Evolutionary conservation across 2,797 vertebrate genomes (phyloP).

Genomic region (Pogoniulus pusillus): DNA sequence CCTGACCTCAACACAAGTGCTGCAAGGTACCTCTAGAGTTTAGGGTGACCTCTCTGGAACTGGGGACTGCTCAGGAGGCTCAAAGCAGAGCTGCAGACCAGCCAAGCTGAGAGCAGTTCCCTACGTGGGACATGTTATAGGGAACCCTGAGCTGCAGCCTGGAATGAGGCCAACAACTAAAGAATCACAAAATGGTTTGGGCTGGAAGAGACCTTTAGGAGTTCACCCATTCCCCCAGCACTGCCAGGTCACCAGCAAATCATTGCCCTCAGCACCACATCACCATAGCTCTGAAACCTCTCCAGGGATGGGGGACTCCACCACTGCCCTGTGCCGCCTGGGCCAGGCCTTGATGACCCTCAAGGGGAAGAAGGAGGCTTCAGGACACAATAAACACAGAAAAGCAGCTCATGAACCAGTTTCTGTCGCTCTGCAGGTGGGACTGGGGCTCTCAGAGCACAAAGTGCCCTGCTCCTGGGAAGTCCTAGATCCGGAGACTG

Average conservation of each 20-base stretch:
- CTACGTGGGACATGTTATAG: rapidly evolving
- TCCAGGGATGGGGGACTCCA: too few species aligned
- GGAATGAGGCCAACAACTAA: too few species aligned
- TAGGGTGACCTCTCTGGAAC: rapidly evolving
- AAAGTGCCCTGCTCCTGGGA: not conserved
- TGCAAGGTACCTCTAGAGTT: not conserved
- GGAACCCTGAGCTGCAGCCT: not conserved
- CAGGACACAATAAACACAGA: not conserved
- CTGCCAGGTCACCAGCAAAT: too few species aligned
- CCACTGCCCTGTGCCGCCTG: too few species aligned
- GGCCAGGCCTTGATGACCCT: too few species aligned
- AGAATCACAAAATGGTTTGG: too few species aligned
- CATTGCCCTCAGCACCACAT: too few species aligned
- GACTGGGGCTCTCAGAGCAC: not conserved
- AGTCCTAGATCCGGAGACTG: not conserved
- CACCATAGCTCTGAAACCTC: too few species aligned
- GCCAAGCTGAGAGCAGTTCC: not conserved
- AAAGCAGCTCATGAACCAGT: not conserved
- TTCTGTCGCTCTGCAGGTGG: not conserved
- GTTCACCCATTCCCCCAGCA: too few species aligned
- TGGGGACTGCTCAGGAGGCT: not conserved
- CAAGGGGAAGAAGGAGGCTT: not conserved
- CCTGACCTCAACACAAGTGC: not conserved
- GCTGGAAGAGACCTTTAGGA: too few species aligned
- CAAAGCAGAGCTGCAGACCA: not conserved